These are phyloP conservation scores for Nymphalis urticae DNA, from an alignment of 2,888 invertebrate species.

Conservation along the genomic window DNA sequence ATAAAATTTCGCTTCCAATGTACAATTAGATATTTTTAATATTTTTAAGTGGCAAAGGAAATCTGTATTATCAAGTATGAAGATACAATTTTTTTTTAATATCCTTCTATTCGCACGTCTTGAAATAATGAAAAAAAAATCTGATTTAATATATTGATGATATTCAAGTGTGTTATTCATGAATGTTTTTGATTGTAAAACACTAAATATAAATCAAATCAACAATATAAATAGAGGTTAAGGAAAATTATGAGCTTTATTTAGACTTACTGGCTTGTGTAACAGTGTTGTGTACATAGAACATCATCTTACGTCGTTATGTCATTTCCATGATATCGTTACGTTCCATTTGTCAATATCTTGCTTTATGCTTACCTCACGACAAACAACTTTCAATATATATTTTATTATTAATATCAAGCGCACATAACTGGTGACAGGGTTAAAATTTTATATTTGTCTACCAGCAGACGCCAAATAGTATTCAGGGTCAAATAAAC, in stretches of 20 bases:
- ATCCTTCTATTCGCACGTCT: no score
- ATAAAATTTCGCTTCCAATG: no score
- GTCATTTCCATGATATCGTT: slow-evolving; percentile 44
- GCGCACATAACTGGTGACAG: slow-evolving; percentile 79
- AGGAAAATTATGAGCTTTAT: slow-evolving; percentile 80
- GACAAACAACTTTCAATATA: slow-evolving; percentile 18
- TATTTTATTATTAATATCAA: slow-evolving; percentile 48
- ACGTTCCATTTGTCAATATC: slow-evolving; percentile 21
- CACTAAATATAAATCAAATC: slow-evolving; percentile 45
- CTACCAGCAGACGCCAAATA: slow-evolving; percentile 58
- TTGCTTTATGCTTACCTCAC: slow-evolving; percentile 27
- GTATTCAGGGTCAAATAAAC: slow-evolving; percentile 38
- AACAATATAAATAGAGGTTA: slow-evolving; percentile 71
- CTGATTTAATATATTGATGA: not conserved
- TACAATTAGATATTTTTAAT: no score
- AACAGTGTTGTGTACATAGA: slow-evolving; percentile 71
- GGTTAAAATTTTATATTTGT: slow-evolving; percentile 73
- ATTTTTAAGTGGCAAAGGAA: no score
- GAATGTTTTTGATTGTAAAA: slow-evolving; percentile 3
- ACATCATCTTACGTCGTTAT: slow-evolving; percentile 49
- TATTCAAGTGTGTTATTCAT: not conserved
- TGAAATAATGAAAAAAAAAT: no score
- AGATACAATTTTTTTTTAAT: no score
- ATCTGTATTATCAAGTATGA: no score
- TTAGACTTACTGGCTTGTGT: slow-evolving; percentile 79